Percentiles rank a stretch among this genome's conserved stretches.
Evolutionary conservation across 2,113 vertebrate species (phyloP).

Genomic region (Seriola rivoliana): DNA sequence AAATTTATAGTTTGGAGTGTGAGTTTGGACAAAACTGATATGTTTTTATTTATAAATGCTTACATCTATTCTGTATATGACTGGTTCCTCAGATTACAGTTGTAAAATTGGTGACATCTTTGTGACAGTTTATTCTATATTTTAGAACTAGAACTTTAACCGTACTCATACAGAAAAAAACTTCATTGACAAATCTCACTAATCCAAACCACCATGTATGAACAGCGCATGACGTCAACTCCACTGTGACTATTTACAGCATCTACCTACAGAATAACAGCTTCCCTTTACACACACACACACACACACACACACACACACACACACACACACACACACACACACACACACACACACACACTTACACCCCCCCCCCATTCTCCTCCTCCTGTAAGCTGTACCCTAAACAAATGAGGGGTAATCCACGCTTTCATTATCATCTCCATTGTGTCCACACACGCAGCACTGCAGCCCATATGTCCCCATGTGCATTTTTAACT

Average conservation of each 20-base stretch:
- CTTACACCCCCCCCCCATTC: background rate
- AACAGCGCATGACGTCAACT: conserved; percentile 8
- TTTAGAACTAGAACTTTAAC: no score
- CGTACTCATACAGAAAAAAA: no score
- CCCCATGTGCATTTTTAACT: conserved; percentile 69
- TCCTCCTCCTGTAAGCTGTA: conserved; percentile 55
- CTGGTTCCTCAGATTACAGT: background rate
- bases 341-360: background rate
- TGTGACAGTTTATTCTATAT: background rate
- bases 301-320: conserved; percentile 1
- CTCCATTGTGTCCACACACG: conserved; percentile 65
- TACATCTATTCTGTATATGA: background rate
- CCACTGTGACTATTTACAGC: background rate
- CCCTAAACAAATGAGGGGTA: conserved; percentile 75
- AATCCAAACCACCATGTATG: background rate
- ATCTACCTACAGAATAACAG: background rate
- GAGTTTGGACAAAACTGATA: background rate
- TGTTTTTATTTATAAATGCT: background rate
- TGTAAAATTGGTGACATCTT: background rate
- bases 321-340: background rate
- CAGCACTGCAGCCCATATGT: conserved; percentile 65
- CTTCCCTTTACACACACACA: background rate
- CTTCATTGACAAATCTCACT: no score
- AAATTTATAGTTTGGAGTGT: background rate
- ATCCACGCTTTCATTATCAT: conserved; percentile 76